phyloP scores from a whole-genome alignment of 2,113 vertebrate genomes.

The Psittacula cyanocephala region DNA sequence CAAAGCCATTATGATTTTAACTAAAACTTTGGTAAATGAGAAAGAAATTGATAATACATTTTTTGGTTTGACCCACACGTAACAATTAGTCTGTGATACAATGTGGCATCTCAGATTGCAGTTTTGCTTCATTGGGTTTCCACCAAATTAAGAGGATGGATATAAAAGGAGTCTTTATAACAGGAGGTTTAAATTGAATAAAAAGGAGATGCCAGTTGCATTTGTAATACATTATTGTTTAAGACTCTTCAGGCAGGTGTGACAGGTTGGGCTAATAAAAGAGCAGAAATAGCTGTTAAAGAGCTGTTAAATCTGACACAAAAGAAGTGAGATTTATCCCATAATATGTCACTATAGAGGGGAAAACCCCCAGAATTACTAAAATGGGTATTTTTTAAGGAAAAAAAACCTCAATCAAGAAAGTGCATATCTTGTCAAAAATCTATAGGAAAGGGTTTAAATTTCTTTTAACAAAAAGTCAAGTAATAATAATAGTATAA shows the following conservation, averaged over 20 bases:
- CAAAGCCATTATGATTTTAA: neutral
- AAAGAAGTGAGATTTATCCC: neutral
- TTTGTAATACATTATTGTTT: neutral
- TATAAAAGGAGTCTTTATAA: neutral
- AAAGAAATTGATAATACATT: neutral
- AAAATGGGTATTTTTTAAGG: neutral
- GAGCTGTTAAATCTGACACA: neutral
- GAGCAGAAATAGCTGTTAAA: neutral
- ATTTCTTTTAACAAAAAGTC: neutral
- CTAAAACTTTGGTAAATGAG: neutral
- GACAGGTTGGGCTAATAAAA: neutral
- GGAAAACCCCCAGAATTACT: neutral
- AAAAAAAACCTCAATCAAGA: neutral
- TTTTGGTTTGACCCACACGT: neutral
- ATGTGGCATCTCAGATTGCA: neutral
- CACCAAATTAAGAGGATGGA: neutral
- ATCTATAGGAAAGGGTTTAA: neutral
- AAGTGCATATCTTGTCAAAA: neutral
- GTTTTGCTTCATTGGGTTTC: neutral
- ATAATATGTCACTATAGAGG: neutral
- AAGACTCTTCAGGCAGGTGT: neutral
- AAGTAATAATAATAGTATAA: neutral
- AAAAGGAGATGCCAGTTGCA: neutral
- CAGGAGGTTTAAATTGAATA: neutral
- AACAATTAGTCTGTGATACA: neutral